phyloP scores from a whole-genome alignment of 2,797 vertebrate species.

The Prionace glauca region DNA sequence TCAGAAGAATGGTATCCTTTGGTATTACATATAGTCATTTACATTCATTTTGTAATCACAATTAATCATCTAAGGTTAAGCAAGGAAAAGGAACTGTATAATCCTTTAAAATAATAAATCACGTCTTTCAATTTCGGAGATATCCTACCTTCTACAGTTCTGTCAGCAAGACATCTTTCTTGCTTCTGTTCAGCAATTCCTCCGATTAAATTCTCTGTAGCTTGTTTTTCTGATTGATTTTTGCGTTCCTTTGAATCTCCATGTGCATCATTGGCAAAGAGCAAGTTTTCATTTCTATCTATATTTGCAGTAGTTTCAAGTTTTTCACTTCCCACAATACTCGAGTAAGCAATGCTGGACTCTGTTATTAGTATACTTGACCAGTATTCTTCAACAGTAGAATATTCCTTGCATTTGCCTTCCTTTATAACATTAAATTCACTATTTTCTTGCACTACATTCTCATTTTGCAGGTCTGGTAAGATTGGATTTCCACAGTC shows the following conservation, averaged over 20 bases:
- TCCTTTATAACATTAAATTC: background rate
- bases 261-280: background rate
- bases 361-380: conserved; percentile 13
- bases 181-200: background rate
- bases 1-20: background rate
- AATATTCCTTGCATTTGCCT: background rate
- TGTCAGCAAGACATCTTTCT: background rate
- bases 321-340: background rate
- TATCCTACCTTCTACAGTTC: conserved; percentile 15
- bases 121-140: background rate
- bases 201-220: background rate
- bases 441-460: background rate
- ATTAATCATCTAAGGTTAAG: background rate
- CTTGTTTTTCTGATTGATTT: background rate
- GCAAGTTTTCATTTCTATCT: background rate
- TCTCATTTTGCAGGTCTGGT: background rate
- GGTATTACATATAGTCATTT: background rate
- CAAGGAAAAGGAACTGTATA: background rate
- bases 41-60: background rate
- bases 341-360: background rate
- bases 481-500: background rate
- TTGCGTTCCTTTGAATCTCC: background rate
- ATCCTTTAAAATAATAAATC: background rate
- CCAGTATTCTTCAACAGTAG: conserved; percentile 35
- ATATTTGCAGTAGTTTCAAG: background rate